phyloP scores from a whole-genome alignment of 1,140 invertebrate species.

The Latrodectus geometricus region DNA sequence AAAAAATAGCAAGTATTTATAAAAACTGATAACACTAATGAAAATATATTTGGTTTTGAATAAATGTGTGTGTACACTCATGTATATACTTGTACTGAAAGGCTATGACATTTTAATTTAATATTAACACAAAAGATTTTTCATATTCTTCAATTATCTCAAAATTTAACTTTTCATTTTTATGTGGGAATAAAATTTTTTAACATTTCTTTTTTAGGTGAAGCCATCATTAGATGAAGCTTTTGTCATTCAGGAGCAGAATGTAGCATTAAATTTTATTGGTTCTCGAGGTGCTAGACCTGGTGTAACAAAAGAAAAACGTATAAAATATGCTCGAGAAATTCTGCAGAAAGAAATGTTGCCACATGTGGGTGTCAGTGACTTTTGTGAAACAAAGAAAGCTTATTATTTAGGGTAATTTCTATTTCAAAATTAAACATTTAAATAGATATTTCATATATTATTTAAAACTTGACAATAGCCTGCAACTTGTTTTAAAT shows the following conservation, averaged over 20 bases:
- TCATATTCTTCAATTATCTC: too few relatives aligned
- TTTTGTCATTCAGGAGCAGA: slow-evolving; percentile 99
- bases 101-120: too few relatives aligned
- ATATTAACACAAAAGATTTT: too few relatives aligned
- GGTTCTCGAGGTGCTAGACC: slow-evolving; percentile 94
- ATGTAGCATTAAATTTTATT: slow-evolving; percentile 98
- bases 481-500: too few relatives aligned
- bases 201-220: slow-evolving; percentile 67
- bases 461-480: too few relatives aligned
- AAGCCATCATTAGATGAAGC: slow-evolving; percentile 99
- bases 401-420: slow-evolving; percentile 91
- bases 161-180: too few relatives aligned
- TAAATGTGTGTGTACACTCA: too few relatives aligned
- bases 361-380: slow-evolving; percentile 97
- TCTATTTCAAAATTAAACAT: background rate
- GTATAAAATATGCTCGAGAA: slow-evolving; percentile 98
- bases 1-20: too few relatives aligned
- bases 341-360: slow-evolving; percentile 99
- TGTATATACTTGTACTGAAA: too few relatives aligned
- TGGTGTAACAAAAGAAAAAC: slow-evolving; percentile 97
- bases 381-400: slow-evolving; percentile 99
- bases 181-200: too few relatives aligned
- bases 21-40: too few relatives aligned
- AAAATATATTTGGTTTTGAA: too few relatives aligned
- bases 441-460: background rate